These are phyloP conservation scores for Pteronotus mesoamericanus DNA, from an alignment of 2,797 vertebrate species.

Conservation along the genomic window DNA sequence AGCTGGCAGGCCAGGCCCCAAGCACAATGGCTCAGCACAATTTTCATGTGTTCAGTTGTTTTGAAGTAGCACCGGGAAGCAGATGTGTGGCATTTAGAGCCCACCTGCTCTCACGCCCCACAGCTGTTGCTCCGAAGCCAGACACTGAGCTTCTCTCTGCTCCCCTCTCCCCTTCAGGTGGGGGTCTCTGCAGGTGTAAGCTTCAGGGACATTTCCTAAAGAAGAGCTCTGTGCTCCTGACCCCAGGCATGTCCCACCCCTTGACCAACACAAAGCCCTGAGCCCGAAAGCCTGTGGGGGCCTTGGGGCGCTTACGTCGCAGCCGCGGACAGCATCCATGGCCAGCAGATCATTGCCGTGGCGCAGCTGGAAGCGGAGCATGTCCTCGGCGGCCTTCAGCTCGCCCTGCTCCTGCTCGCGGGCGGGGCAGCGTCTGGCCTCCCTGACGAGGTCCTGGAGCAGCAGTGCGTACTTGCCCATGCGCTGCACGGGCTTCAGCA, in stretches of 20 bases:
- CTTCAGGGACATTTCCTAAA: not conserved
- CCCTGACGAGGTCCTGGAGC: slow-evolving; percentile 89
- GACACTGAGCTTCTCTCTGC: not conserved
- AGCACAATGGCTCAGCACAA: not conserved
- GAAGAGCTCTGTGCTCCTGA: not conserved
- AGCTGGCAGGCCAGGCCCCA: not conserved
- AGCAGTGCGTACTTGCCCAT: slow-evolving; percentile 91
- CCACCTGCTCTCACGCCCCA: not conserved
- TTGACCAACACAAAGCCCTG: not conserved
- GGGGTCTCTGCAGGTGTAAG: not conserved
- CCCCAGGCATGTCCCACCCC: not conserved
- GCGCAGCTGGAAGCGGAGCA: slow-evolving; percentile 92
- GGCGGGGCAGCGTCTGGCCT: slow-evolving; percentile 83
- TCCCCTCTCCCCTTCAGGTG: not conserved
- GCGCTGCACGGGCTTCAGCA: slow-evolving; percentile 90
- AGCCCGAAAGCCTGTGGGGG: not conserved
- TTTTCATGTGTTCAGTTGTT: not conserved
- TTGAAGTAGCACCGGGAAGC: not conserved
- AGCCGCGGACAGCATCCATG: slow-evolving; percentile 89
- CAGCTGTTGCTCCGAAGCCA: not conserved
- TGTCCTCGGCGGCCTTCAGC: slow-evolving; percentile 85
- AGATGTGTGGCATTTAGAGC: accelerated
- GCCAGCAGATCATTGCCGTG: slow-evolving; percentile 91
- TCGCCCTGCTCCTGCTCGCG: slow-evolving; percentile 88
- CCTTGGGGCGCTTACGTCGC: slow-evolving; percentile 83